Conservation (phyloP, 2,113 vertebrate species). For the Hypomesus transpacificus region DNA sequence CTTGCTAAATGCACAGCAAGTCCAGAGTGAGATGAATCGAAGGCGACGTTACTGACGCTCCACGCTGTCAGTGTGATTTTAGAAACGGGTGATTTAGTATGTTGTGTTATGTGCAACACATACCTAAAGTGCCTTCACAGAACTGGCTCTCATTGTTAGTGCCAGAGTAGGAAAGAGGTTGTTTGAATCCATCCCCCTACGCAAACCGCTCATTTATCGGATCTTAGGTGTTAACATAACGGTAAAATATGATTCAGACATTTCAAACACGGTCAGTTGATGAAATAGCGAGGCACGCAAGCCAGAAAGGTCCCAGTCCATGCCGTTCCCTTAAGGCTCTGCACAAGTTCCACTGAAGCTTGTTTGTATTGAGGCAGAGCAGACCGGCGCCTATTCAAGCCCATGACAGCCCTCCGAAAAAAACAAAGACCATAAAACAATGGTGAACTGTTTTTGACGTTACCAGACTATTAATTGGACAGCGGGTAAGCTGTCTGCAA, state of each 20-base stretch:
- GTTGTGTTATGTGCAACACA: constrained; percentile 57
- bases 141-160: constrained; percentile 61
- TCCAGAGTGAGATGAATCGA: constrained; percentile 38
- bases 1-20: constrained; percentile 47
- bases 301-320: constrained; percentile 58
- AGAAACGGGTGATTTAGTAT: constrained; percentile 61
- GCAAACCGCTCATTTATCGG: constrained; percentile 30
- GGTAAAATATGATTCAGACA: constrained; percentile 68
- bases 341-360: constrained; percentile 66
- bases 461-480: constrained; percentile 71
- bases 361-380: constrained; percentile 68
- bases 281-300: constrained; percentile 52
- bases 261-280: constrained; percentile 68
- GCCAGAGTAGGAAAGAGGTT: constrained; percentile 17
- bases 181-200: constrained; percentile 20
- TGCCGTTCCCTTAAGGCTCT: constrained; percentile 53
- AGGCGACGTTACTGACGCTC: constrained; percentile 50
- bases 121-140: constrained; percentile 56
- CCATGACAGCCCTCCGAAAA: constrained; percentile 58
- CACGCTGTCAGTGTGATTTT: constrained; percentile 55
- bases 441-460: constrained; percentile 70
- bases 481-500: constrained; percentile 49
- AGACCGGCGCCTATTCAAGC: constrained; percentile 71
- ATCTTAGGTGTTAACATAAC: constrained; percentile 61
- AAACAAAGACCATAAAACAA: constrained; percentile 69